Evolutionary conservation across 1,140 invertebrate species (phyloP).

Genomic region (Sycophaga agraensis): DNA sequence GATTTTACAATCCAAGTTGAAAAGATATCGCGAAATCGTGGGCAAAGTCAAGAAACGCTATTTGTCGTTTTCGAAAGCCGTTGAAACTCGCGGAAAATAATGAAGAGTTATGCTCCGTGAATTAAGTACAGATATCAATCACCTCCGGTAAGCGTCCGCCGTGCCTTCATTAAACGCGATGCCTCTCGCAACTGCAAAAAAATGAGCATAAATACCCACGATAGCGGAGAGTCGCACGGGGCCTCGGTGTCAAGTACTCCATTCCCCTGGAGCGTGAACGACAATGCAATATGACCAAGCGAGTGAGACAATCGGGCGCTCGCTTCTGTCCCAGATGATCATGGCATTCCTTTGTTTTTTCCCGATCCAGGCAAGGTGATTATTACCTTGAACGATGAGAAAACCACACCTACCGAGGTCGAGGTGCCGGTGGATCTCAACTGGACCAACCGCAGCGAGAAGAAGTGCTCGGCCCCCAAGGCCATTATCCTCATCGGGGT

Average conservation of each 20-base stretch:
- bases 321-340: slow-evolving; percentile 25
- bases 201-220: slow-evolving; percentile 1
- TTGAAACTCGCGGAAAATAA: too few relatives aligned
- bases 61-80: too few relatives aligned
- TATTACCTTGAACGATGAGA: slow-evolving; percentile 31
- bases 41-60: too few relatives aligned
- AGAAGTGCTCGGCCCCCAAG: slow-evolving; percentile 11
- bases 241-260: not conserved
- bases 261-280: slow-evolving; percentile 4
- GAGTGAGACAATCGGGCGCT: not conserved
- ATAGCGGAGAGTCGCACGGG: not conserved
- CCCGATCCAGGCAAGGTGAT: slow-evolving; percentile 28
- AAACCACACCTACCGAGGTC: slow-evolving; percentile 26
- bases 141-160: too few relatives aligned
- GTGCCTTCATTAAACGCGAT: not conserved
- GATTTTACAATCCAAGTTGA: too few relatives aligned
- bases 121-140: too few relatives aligned
- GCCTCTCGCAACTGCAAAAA: not conserved
- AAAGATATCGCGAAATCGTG: too few relatives aligned
- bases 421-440: slow-evolving; percentile 29
- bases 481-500: slow-evolving; percentile 9
- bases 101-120: not conserved
- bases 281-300: not conserved
- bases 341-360: slow-evolving; percentile 17
- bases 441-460: slow-evolving; percentile 20